A percentile compares a stretch with the other conserved stretches of the same genome.
These are phyloP conservation scores for Cecropterus lyciades DNA, from an alignment of 1,140 invertebrate genomes.

Conservation along the genomic window DNA sequence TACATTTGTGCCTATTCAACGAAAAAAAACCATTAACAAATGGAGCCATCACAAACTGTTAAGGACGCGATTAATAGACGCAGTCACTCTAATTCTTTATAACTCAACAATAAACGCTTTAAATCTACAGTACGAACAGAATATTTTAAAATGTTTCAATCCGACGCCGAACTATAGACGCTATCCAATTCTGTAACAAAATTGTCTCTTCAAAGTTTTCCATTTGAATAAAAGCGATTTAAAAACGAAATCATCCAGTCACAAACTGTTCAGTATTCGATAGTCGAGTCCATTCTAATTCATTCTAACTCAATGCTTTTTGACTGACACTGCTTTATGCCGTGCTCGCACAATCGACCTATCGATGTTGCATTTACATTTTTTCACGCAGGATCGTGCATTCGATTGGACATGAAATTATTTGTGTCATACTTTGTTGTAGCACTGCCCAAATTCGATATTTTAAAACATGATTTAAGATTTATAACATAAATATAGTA, in stretches of 20 bases:
- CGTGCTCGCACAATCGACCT: not conserved
- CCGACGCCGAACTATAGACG: not conserved
- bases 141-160: conserved; percentile 2
- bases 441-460: too few species aligned
- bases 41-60: too few species aligned
- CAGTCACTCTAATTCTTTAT: not conserved
- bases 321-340: conserved; percentile 1
- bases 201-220: conserved; percentile 1
- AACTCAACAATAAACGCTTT: not conserved
- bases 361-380: not conserved
- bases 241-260: conserved; percentile 16
- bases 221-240: conserved; percentile 22
- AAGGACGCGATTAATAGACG: too few species aligned
- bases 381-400: not conserved
- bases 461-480: too few species aligned
- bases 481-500: too few species aligned
- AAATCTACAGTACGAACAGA: not conserved
- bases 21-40: too few species aligned
- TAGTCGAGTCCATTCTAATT: not conserved
- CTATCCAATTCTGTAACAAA: conserved; percentile 7
- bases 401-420: not conserved
- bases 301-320: conserved; percentile 15
- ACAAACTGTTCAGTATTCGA: conserved; percentile 12
- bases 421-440: not conserved
- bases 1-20: too few species aligned